phyloP scores from a whole-genome alignment of 2,797 vertebrate genomes.

The Peromyscus aztecus region DNA sequence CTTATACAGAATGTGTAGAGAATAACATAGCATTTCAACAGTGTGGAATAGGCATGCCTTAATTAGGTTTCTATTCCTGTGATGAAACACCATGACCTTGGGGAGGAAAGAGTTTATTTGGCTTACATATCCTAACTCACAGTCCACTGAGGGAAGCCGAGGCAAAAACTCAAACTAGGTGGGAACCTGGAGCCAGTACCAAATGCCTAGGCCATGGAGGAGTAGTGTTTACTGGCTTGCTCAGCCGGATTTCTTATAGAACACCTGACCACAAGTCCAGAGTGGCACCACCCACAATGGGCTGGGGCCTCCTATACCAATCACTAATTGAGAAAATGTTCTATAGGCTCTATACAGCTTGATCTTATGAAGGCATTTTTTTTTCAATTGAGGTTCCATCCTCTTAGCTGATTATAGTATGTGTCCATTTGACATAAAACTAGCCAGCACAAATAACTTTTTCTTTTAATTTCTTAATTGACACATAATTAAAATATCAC shows the following conservation, averaged over 20 bases:
- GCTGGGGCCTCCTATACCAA: background rate
- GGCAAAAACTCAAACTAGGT: background rate
- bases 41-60: background rate
- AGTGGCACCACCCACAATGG: background rate
- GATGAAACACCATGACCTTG: background rate
- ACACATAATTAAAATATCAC: background rate
- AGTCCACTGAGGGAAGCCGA: background rate
- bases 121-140: background rate
- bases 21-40: background rate
- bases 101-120: background rate
- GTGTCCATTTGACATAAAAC: background rate
- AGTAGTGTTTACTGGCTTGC: background rate
- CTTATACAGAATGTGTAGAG: background rate
- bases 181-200: background rate
- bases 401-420: background rate
- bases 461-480: background rate
- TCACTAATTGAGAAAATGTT: background rate
- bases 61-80: background rate
- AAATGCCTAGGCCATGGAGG: background rate
- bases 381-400: background rate
- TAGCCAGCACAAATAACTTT: background rate
- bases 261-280: background rate
- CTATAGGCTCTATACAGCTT: background rate
- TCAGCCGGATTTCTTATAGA: background rate
- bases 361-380: background rate